Evolutionary conservation across 2,113 vertebrate genomes (phyloP).

Genomic region (Noctilio leporinus): DNA sequence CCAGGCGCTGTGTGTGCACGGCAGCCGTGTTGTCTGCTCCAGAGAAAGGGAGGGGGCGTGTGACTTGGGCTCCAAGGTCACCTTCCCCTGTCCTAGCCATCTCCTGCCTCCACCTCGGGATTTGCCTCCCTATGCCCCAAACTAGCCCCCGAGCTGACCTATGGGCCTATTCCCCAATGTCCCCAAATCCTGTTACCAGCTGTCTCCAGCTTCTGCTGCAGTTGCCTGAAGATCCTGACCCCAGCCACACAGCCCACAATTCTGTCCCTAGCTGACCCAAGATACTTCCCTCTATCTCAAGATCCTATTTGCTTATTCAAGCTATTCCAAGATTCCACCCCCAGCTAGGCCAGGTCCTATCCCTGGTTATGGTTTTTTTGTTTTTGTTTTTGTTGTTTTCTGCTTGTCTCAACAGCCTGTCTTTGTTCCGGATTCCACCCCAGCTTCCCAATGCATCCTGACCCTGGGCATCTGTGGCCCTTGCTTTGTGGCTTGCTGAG

Average conservation of each 20-base stretch:
- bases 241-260: not conserved
- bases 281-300: not conserved
- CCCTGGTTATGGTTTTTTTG: not conserved
- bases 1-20: slow-evolving; percentile 88
- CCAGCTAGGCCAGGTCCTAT: not conserved
- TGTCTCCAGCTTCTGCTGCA: not conserved
- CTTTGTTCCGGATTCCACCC: not conserved
- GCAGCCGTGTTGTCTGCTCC: slow-evolving; percentile 92
- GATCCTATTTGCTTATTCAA: not conserved
- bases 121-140: not conserved
- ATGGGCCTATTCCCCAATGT: no score
- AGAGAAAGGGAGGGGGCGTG: not conserved
- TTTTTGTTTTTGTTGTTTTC: not conserved
- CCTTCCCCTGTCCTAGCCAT: not conserved
- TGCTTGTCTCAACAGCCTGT: not conserved
- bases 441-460: not conserved
- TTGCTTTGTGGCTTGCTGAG: not conserved
- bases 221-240: not conserved
- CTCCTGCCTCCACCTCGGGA: rapidly evolving
- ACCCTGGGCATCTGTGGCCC: not conserved
- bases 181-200: not conserved
- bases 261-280: slow-evolving; percentile 5
- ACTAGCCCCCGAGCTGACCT: not conserved
- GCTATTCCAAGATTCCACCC: not conserved
- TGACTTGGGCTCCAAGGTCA: not conserved